These are phyloP conservation scores for Mungos mungo DNA, from an alignment of 2,113 vertebrate genomes.

Conservation along the genomic window DNA sequence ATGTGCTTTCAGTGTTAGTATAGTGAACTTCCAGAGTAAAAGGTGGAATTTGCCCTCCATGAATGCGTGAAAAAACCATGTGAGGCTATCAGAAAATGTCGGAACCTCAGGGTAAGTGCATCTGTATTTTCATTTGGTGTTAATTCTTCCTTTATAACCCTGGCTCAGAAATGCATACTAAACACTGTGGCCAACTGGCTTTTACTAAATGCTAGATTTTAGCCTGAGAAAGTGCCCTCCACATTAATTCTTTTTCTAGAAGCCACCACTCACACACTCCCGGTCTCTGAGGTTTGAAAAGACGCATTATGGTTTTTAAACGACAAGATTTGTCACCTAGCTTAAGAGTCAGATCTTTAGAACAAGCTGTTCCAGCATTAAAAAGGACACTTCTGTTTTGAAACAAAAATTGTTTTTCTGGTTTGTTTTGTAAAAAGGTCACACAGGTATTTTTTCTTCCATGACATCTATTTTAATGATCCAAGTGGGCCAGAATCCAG, in stretches of 20 bases:
- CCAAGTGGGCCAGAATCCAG: not conserved
- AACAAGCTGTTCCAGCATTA: not conserved
- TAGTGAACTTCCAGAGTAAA: not conserved
- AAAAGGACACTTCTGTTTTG: constrained; percentile 50
- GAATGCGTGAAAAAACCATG: not conserved
- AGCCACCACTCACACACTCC: not conserved
- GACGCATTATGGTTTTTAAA: constrained; percentile 18
- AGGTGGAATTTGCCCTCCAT: not conserved
- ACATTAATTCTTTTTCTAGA: not conserved
- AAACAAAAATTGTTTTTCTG: not conserved
- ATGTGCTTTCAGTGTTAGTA: not conserved
- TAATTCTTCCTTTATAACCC: not conserved
- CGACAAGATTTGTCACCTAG: not conserved
- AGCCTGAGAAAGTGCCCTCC: not conserved
- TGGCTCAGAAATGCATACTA: not conserved
- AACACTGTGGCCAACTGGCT: not conserved
- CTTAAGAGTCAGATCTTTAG: not conserved
- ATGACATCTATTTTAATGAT: not conserved
- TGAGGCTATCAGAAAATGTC: not conserved
- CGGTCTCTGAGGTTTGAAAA: constrained; percentile 1
- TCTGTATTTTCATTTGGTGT: not conserved
- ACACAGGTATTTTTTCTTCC: not conserved
- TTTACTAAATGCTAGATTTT: not conserved
- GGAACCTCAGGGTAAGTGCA: not conserved
- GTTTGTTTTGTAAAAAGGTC: constrained; percentile 27